A percentile compares a stretch with the other conserved stretches of the same genome.
These are phyloP conservation scores for Pseudotriccus pelzelni DNA, from an alignment of 2,797 vertebrate species.

Conservation along the genomic window DNA sequence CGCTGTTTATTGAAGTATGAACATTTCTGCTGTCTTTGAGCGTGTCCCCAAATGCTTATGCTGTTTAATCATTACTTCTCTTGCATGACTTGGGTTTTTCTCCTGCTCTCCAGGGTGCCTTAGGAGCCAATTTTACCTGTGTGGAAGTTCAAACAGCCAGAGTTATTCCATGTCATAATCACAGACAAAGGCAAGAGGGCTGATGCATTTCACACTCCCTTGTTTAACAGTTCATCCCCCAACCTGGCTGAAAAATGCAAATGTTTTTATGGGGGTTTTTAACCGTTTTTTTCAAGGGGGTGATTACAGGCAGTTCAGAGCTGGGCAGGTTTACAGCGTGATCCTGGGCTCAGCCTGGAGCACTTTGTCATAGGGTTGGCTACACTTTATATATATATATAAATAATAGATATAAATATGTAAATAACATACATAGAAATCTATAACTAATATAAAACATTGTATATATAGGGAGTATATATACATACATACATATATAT, in stretches of 20 bases:
- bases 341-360: neutral
- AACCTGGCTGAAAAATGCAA: neutral
- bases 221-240: neutral
- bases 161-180: neutral
- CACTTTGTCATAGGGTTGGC: neutral
- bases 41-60: neutral
- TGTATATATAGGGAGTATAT: neutral
- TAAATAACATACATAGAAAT: neutral
- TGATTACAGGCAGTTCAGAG: neutral
- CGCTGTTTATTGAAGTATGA: neutral
- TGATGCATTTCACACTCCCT: accelerated
- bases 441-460: neutral
- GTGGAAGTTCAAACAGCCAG: accelerated
- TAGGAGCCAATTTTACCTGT: neutral
- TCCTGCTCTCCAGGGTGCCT: neutral
- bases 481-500: neutral
- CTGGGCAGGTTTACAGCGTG: neutral
- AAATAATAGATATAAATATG: neutral
- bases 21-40: neutral
- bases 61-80: neutral
- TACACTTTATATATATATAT: too few relatives aligned
- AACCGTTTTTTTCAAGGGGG: accelerated
- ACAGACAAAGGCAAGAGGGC: neutral
- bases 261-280: neutral
- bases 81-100: neutral